Evolutionary conservation across 2,888 invertebrate species (phyloP).

Genomic region (Scaptomyza polygonia): DNA sequence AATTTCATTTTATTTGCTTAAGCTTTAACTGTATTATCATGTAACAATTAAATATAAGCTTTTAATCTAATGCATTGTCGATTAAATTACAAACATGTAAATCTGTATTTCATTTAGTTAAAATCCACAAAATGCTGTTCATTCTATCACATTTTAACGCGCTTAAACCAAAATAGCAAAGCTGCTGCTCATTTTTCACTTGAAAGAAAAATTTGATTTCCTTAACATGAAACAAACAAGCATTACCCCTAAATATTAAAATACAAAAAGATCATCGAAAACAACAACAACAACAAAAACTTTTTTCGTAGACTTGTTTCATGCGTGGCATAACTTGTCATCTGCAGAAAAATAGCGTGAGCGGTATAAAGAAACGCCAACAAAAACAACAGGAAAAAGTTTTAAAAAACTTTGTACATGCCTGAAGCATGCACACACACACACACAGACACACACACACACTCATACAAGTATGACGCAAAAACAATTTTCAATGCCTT

Average conservation of each 20-base stretch:
- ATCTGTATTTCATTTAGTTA: background rate
- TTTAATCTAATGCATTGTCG: too few species aligned
- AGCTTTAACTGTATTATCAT: background rate
- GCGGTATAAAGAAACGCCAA: constrained; percentile 20
- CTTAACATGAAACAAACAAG: constrained; percentile 35
- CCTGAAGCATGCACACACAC: constrained; percentile 15
- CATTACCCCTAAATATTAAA: constrained; percentile 29
- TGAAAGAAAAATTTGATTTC: constrained; percentile 23
- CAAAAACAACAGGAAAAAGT: constrained; percentile 22
- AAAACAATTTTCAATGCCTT: constrained; percentile 23
- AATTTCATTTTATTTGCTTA: background rate
- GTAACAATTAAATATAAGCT: background rate
- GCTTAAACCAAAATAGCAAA: constrained; percentile 1
- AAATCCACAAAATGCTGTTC: background rate
- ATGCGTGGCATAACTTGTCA: constrained; percentile 69
- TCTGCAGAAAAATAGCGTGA: constrained; percentile 56
- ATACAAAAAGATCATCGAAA: background rate
- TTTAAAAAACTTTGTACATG: constrained; percentile 33
- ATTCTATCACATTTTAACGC: background rate
- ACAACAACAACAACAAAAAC: constrained; percentile 15
- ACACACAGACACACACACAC: constrained; percentile 15
- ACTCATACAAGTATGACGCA: background rate
- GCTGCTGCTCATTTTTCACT: constrained; percentile 13
- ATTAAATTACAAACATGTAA: too few species aligned
- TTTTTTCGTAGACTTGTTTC: constrained; percentile 31